Evolutionary conservation across 2,797 vertebrate genomes (phyloP), one percentile per base, ranked within the genome.

Genomic region (Pangasius macronema): DNA sequence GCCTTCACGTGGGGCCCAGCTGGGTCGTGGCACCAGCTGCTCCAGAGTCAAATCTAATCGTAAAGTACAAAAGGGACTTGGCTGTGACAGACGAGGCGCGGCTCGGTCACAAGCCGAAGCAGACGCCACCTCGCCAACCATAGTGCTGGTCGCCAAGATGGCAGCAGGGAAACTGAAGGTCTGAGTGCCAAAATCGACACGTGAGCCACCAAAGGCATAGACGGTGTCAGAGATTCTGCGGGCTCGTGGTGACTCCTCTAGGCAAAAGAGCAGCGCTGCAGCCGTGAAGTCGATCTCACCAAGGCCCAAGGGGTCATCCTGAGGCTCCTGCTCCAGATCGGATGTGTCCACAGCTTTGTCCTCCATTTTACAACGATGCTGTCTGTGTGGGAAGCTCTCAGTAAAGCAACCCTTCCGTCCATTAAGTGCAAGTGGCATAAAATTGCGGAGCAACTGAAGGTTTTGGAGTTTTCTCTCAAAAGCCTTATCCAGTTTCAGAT

Each of bases 21-120:
- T 96, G 89, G 97, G 94, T 42, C 94, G 92, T 1, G 95, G 94
- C 20, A 95, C 96, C 77, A 97, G 85, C 86, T 91, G 97, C 93
- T 99, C 98, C 84, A 98, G 95, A 42, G 98, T 98, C 87, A 99
- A 96, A 93, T 98, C 97, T 39, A 99, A 95, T 70, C 98, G 96
- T 86, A 99, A 97, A 1, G 97, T 98, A 93, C 97, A 97, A 94
- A 98, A 98, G 2, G 98, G 98, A 94, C 98, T 99, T 84, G 98
- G 98, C 93, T 98, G 98, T 89, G 97, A 97, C 89, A 98, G 96
- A 91, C 98, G 98, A 5, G 98, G 97, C 72, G 97, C 97, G 85
- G 98, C 99, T 85, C 99, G 97, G 93, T 99, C 99, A 86, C 99
- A 99, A 30, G 98, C 99, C 46, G 98, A 99, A 2, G 98, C 97